phyloP scores from a whole-genome alignment of 1,140 invertebrate species.

The Leptinotarsa texana region DNA sequence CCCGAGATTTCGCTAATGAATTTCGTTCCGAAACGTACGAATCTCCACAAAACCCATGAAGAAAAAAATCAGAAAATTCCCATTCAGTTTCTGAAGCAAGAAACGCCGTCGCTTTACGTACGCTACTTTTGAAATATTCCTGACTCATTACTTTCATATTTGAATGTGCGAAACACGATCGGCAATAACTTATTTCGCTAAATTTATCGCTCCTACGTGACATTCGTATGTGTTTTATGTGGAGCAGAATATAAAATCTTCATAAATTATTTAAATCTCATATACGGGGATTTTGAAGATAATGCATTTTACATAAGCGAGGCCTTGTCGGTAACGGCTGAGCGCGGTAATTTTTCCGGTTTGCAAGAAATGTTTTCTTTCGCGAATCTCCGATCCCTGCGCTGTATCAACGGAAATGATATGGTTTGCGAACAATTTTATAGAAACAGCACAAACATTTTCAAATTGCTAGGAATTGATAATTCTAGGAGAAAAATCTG shows the following conservation, averaged over 20 bases:
- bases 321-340: slow-evolving; percentile 14
- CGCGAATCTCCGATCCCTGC: neutral
- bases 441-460: too few species aligned
- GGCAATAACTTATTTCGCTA: slow-evolving; percentile 22
- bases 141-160: slow-evolving; percentile 24
- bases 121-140: slow-evolving; percentile 19
- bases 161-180: slow-evolving; percentile 29
- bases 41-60: too few species aligned
- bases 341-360: neutral
- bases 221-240: slow-evolving; percentile 28
- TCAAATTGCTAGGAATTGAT: too few species aligned
- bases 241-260: slow-evolving; percentile 25
- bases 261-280: slow-evolving; percentile 29
- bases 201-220: slow-evolving; percentile 30
- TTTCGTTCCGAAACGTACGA: too few species aligned
- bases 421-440: too few species aligned
- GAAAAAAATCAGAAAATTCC: neutral
- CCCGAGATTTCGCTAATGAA: too few species aligned
- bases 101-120: neutral
- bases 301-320: slow-evolving; percentile 19
- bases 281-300: slow-evolving; percentile 23
- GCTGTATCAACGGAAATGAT: too few species aligned
- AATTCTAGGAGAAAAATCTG: too few species aligned
- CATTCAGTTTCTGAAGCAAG: neutral
- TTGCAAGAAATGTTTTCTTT: neutral